phyloP scores from a whole-genome alignment of 2,888 invertebrate genomes.

The Sesia bembeciformis region DNA sequence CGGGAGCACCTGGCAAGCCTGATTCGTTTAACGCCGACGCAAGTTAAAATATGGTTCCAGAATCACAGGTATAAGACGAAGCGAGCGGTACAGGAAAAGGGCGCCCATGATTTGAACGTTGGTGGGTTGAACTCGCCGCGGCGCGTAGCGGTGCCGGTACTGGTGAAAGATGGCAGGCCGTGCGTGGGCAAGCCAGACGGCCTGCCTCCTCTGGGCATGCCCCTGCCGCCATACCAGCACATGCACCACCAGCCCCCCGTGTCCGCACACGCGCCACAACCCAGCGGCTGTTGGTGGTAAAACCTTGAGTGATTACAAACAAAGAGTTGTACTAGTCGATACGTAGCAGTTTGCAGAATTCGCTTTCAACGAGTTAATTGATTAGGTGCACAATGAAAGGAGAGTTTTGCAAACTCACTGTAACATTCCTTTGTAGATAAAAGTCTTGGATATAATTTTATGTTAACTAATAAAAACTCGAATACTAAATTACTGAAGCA shows the following conservation, averaged over 20 bases:
- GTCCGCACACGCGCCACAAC: conserved; percentile 46
- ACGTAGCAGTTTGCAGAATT: conserved; percentile 18
- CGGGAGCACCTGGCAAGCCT: conserved; percentile 96
- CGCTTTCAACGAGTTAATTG: background rate
- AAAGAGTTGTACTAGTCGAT: conserved; percentile 53
- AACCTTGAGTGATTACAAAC: conserved; percentile 7
- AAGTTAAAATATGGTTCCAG: conserved; percentile 99
- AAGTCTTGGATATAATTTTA: background rate
- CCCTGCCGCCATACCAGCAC: conserved; percentile 64
- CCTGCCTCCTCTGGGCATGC: conserved; percentile 59
- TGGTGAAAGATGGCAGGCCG: conserved; percentile 95
- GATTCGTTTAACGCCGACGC: conserved; percentile 96
- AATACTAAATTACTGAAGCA: conserved; percentile 34
- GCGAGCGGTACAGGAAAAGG: conserved; percentile 96
- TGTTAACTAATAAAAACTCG: conserved; percentile 31
- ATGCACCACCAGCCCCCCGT: conserved; percentile 58
- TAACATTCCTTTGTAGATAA: conserved; percentile 2
- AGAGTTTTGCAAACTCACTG: conserved; percentile 8
- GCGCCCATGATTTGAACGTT: conserved; percentile 78
- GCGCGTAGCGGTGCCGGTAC: conserved; percentile 93
- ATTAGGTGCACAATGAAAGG: background rate
- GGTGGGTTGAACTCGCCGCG: conserved; percentile 87
- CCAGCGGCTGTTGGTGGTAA: conserved; percentile 75
- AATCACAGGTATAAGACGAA: conserved; percentile 99
- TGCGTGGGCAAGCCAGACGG: conserved; percentile 80